phyloP scores from a whole-genome alignment of 2,113 vertebrate genomes.

The Seriola quinqueradiata region DNA sequence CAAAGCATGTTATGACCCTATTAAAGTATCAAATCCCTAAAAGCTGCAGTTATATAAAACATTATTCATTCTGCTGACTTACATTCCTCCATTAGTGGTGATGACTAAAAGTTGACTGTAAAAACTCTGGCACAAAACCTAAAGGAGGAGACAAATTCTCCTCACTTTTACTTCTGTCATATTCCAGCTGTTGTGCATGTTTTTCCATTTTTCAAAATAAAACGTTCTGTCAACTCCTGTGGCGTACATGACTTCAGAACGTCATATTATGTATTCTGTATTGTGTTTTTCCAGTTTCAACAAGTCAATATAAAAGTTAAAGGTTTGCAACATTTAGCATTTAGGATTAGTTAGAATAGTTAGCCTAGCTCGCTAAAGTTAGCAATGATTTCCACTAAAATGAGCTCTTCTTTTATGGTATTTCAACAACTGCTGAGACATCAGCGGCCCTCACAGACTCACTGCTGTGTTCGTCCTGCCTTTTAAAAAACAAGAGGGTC shows the following conservation, averaged over 20 bases:
- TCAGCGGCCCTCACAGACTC: no score
- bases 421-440: no score
- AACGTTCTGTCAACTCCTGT: not conserved
- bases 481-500: no score
- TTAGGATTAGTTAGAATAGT: not conserved
- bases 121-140: not conserved
- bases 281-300: no score
- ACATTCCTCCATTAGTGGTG: slow-evolving; percentile 10
- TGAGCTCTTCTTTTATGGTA: not conserved
- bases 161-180: not conserved
- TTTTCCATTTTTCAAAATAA: not conserved
- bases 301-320: no score
- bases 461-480: no score
- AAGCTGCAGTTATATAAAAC: slow-evolving; percentile 23
- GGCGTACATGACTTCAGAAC: no score
- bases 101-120: slow-evolving; percentile 3
- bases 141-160: not conserved
- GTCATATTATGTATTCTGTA: no score
- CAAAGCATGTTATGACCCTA: not conserved
- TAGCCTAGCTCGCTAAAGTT: not conserved
- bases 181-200: not conserved
- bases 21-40: slow-evolving; percentile 46
- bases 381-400: not conserved
- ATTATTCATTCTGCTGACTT: slow-evolving; percentile 5
- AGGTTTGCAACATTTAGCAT: no score